phyloP scores from a whole-genome alignment of 2,888 invertebrate species.

The Autographa gamma region DNA sequence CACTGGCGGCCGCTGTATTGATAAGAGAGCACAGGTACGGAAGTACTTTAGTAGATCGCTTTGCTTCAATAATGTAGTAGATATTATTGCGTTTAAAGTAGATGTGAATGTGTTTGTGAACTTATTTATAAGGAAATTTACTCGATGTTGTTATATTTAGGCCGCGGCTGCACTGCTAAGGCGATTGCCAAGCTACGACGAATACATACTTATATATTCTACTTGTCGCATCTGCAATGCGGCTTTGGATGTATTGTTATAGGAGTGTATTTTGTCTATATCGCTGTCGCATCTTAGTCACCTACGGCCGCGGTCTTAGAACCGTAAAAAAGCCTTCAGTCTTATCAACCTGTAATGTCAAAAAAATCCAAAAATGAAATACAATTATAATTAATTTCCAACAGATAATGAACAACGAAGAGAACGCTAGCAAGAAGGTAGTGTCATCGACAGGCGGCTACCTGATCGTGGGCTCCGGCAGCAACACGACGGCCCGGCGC shows the following conservation, averaged over 20 bases:
- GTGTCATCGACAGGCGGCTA: slow-evolving; percentile 84
- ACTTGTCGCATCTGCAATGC: too few relatives aligned
- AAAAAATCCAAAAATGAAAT: too few relatives aligned
- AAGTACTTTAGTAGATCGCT: not conserved
- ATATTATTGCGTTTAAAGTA: not conserved
- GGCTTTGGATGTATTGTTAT: too few relatives aligned
- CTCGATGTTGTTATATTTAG: too few relatives aligned
- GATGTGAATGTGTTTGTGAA: not conserved
- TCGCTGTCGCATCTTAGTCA: too few relatives aligned
- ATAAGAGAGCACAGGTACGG: not conserved
- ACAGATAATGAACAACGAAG: slow-evolving; percentile 76
- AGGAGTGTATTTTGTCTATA: too few relatives aligned
- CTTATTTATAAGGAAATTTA: not conserved
- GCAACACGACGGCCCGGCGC: slow-evolving; percentile 65
- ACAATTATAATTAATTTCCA: slow-evolving; percentile 3
- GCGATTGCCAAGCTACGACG: too few relatives aligned
- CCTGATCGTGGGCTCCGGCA: slow-evolving; percentile 77
- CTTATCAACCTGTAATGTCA: too few relatives aligned
- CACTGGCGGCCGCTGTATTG: not conserved
- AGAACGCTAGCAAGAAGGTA: slow-evolving; percentile 74
- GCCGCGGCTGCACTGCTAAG: too few relatives aligned
- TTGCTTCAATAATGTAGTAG: not conserved
- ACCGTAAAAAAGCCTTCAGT: too few relatives aligned
- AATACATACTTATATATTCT: too few relatives aligned
- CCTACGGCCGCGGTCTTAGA: too few relatives aligned